Percentiles rank a stretch among this genome's conserved stretches.
phyloP scores from a whole-genome alignment of 2,113 vertebrate genomes.

The Coryphaenoides rupestris region DNA sequence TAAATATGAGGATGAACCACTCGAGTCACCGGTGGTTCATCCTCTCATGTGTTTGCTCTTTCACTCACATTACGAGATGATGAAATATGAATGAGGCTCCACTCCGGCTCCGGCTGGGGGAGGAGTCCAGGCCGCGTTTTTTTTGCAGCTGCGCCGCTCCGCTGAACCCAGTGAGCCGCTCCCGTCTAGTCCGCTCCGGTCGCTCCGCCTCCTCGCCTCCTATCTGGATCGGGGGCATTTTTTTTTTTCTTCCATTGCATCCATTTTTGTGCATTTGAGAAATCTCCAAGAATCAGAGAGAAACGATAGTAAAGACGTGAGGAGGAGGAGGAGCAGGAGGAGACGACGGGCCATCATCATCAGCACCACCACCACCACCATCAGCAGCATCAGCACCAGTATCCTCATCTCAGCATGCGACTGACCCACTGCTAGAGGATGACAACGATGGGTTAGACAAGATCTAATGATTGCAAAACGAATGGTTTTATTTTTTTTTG shows the following conservation, averaged over 20 bases:
- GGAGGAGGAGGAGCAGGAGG: slow-evolving; percentile 50
- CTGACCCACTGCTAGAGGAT: slow-evolving; percentile 61
- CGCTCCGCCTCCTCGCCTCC: slow-evolving; percentile 70
- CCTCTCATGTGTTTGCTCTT: slow-evolving; percentile 35
- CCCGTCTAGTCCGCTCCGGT: slow-evolving; percentile 45
- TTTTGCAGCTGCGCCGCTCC: no score
- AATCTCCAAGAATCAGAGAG: slow-evolving; percentile 73
- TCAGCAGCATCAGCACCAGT: slow-evolving; percentile 14
- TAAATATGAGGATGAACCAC: no score
- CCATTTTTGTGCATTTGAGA: slow-evolving; percentile 81
- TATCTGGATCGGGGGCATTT: no score
- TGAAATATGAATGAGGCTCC: slow-evolving; percentile 50
- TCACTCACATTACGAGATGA: slow-evolving; percentile 20
- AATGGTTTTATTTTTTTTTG: no score
- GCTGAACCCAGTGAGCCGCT: slow-evolving; percentile 77
- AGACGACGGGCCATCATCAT: slow-evolving; percentile 48
- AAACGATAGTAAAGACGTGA: slow-evolving; percentile 24
- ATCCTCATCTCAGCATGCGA: slow-evolving; percentile 68
- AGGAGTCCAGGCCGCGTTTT: slow-evolving; percentile 63
- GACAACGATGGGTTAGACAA: slow-evolving; percentile 78
- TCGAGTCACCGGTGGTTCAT: slow-evolving; percentile 15
- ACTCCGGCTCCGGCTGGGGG: slow-evolving; percentile 9
- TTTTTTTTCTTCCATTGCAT: slow-evolving; percentile 64
- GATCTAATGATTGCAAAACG: no score
- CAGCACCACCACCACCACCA: slow-evolving; percentile 50